A percentile compares a stretch with the other conserved stretches of the same genome.
Evolutionary conservation across 2,113 vertebrate genomes (phyloP).

Genomic region (Malurus melanocephalus): DNA sequence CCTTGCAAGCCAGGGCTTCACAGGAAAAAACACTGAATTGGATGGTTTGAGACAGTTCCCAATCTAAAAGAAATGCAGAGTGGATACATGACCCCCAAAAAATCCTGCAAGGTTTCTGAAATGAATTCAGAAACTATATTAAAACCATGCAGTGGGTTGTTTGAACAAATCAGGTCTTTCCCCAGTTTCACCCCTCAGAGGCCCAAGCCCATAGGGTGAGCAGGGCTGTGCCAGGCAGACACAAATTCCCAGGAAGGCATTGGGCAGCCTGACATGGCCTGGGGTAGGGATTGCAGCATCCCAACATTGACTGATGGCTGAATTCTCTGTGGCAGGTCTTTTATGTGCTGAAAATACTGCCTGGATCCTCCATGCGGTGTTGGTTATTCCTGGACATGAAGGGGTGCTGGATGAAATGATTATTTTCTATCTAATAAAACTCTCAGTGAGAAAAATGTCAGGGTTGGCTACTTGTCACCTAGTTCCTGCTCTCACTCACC

Average conservation of each 20-base stretch:
- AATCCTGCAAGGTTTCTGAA: constrained; percentile 26
- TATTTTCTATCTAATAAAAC: constrained; percentile 25
- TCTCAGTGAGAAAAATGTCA: neutral
- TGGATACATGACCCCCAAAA: neutral
- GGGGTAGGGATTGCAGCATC: neutral
- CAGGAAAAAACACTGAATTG: neutral
- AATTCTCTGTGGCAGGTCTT: neutral
- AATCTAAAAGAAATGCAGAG: constrained; percentile 1
- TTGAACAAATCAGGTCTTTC: constrained; percentile 23
- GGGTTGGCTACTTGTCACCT: neutral
- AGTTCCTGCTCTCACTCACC: constrained; percentile 4
- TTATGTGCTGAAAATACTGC: neutral
- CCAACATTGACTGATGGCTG: neutral
- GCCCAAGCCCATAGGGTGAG: neutral
- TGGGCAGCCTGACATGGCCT: neutral
- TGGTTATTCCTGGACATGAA: neutral
- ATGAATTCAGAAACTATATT: constrained; percentile 34
- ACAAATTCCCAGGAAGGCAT: neutral
- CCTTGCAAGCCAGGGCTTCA: neutral
- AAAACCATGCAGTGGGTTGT: constrained; percentile 18
- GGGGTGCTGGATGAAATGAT: neutral
- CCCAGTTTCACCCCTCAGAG: neutral
- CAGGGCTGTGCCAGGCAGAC: neutral
- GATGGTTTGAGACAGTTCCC: neutral
- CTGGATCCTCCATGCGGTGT: neutral